Evolutionary conservation across 2,113 vertebrate species (phyloP), one percentile per base, ranked within the genome.

Genomic region (Lepus americanus): DNA sequence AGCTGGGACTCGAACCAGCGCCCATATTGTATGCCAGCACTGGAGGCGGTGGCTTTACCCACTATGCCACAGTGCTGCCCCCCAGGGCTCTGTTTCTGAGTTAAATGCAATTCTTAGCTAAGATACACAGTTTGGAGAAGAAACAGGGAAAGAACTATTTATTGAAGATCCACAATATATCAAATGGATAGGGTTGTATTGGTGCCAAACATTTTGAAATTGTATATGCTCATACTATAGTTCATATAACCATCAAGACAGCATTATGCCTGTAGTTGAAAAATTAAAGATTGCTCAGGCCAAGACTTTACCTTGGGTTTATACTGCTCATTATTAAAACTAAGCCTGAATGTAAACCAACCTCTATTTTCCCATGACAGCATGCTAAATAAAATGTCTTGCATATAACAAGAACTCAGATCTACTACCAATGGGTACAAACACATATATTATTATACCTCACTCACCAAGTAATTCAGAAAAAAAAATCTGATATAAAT

Each of bases 181-280:
- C 16, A 81, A 82, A 14, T 55, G 78, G 19, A 44, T 44, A 44
- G 6, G 44, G 44, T 44, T 44, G 44, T 44, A 8, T 44, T 44
- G 44, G 5, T 44, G 44, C 44, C 44, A 39, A 39, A 39, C 39
- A 44, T 44, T 44, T 44, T 44, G 44, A 44, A 44, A 44, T 44
- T 44, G 44, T 44, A 44, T 44, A 44, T 89, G 69, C n/a, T 77
- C 85, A 70, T 70, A 64, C 10, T 66, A 93, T n/a, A 80, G 51
- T 93, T 80, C 33, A 66, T 31, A 31, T 74, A 79, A 83, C 80
- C 70, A 94, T 69, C 70, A 82, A 93, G 94, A 83, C 19, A 76
- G 77, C 36, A 78, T 8, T 86, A 66, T 84, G 36, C 27, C 53
- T 55, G 78, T 33, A 84, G 51, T 9, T 88, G 63, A 93, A 90